phyloP scores from a whole-genome alignment of 2,797 vertebrate genomes.

The Esox masquinongy region DNA sequence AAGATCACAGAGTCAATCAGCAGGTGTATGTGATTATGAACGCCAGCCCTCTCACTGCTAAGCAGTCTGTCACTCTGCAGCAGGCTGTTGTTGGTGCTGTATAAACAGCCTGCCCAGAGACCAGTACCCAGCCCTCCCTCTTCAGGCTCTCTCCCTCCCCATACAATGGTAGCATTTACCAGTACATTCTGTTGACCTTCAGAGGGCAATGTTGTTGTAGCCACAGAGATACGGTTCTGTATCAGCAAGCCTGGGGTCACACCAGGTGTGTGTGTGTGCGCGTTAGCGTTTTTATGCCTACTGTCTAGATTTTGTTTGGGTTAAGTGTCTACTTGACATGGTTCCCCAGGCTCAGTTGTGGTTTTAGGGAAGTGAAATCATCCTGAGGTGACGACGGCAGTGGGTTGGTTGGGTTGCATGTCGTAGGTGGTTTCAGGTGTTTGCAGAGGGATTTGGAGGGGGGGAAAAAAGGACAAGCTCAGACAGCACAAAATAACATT shows the following conservation, averaged over 20 bases:
- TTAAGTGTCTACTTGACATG: neutral
- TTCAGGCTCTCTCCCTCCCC: neutral
- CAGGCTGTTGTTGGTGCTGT: slow-evolving; percentile 61
- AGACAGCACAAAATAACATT: neutral
- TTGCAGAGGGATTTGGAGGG: neutral
- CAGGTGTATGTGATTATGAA: slow-evolving; percentile 34
- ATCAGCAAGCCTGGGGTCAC: neutral
- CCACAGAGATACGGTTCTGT: slow-evolving; percentile 42
- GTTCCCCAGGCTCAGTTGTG: neutral
- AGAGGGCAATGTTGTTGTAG: slow-evolving; percentile 75
- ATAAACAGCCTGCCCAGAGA: slow-evolving; percentile 57
- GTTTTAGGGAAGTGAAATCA: slow-evolving; percentile 1
- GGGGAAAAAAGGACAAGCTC: neutral
- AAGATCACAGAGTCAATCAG: slow-evolving; percentile 14
- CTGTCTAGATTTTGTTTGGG: neutral
- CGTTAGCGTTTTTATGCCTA: neutral
- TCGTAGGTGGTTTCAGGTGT: neutral
- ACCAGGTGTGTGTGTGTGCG: neutral
- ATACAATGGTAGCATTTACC: slow-evolving; percentile 79
- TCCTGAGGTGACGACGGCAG: neutral
- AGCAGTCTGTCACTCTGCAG: slow-evolving; percentile 22
- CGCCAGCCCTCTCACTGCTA: slow-evolving; percentile 50
- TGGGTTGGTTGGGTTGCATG: neutral
- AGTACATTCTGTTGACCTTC: slow-evolving; percentile 79
- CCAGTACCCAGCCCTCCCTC: neutral